phyloP scores from a whole-genome alignment of 1,140 invertebrate species.

The Tetramorium alpestre region DNA sequence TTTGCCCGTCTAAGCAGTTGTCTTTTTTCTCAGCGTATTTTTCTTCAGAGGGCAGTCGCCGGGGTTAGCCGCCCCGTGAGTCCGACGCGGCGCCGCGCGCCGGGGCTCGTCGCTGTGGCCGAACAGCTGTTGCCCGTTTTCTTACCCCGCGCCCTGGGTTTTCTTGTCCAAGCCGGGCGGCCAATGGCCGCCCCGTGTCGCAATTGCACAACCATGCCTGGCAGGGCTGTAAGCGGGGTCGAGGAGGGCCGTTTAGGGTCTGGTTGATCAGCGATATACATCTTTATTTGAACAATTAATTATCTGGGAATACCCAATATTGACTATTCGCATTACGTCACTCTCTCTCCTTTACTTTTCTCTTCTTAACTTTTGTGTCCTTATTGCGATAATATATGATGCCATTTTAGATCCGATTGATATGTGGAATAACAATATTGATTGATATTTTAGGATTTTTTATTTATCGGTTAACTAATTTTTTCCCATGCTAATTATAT shows the following conservation, averaged over 20 bases:
- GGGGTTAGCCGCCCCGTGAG: conserved; percentile 32
- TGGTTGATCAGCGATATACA: background rate
- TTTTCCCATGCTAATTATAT: background rate
- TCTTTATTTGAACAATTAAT: background rate
- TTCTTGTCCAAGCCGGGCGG: conserved; percentile 38
- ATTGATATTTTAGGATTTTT: background rate
- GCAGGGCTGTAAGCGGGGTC: background rate
- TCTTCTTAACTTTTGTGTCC: background rate
- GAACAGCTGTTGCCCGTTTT: conserved; percentile 58
- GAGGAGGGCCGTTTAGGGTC: background rate
- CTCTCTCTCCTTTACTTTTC: background rate
- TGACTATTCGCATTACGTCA: background rate
- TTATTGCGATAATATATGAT: background rate
- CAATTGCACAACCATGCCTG: conserved; percentile 36
- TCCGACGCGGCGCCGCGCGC: background rate
- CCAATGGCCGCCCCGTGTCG: conserved; percentile 19
- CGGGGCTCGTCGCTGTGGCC: background rate
- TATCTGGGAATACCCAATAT: background rate
- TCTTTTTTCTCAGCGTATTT: conserved; percentile 30
- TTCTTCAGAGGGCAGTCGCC: background rate
- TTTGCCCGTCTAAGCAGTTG: conserved; percentile 1
- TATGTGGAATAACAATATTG: background rate
- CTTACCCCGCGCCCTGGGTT: conserved; percentile 38
- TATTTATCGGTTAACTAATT: background rate
- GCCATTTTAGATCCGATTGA: background rate